A percentile compares a stretch with the other conserved stretches of the same genome.
Evolutionary conservation across 2,888 invertebrate genomes (phyloP).

Genomic region (Metalampra italica): DNA sequence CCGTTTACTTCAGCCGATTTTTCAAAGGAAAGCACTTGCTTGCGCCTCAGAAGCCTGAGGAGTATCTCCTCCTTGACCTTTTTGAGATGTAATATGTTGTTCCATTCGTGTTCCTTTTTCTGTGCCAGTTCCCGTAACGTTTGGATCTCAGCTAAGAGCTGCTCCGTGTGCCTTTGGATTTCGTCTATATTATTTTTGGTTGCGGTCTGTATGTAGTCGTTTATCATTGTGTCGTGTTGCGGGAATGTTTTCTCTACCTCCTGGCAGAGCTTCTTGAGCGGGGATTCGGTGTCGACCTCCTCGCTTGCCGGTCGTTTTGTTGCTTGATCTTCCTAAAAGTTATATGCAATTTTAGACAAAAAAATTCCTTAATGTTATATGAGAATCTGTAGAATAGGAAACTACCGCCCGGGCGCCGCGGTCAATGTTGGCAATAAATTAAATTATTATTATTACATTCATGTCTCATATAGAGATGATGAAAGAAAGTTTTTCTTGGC

Average conservation of each 20-base stretch:
- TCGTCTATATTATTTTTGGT: slow-evolving; percentile 80
- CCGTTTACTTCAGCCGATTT: slow-evolving; percentile 63
- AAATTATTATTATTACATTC: too few relatives aligned
- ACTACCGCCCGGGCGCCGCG: too few relatives aligned
- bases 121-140: slow-evolving; percentile 85
- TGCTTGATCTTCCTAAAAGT: slow-evolving; percentile 57
- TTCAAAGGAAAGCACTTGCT: slow-evolving; percentile 79
- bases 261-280: slow-evolving; percentile 67
- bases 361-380: too few relatives aligned
- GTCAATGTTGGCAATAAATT: too few relatives aligned
- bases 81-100: slow-evolving; percentile 88
- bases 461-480: too few relatives aligned
- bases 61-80: slow-evolving; percentile 91
- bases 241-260: slow-evolving; percentile 74
- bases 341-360: background rate
- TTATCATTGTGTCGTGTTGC: slow-evolving; percentile 79
- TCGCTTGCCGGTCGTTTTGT: slow-evolving; percentile 58
- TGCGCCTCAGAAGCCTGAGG: slow-evolving; percentile 83
- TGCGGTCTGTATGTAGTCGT: slow-evolving; percentile 81
- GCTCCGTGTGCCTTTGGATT: slow-evolving; percentile 81
- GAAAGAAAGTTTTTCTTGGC: too few relatives aligned
- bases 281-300: slow-evolving; percentile 66
- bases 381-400: too few relatives aligned
- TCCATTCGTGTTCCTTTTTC: slow-evolving; percentile 92
- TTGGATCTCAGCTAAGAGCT: slow-evolving; percentile 82